Evolutionary conservation across 1,140 invertebrate genomes (phyloP), one percentile per base, ranked within the genome.

Genomic region (Tetramorium simillimum): DNA sequence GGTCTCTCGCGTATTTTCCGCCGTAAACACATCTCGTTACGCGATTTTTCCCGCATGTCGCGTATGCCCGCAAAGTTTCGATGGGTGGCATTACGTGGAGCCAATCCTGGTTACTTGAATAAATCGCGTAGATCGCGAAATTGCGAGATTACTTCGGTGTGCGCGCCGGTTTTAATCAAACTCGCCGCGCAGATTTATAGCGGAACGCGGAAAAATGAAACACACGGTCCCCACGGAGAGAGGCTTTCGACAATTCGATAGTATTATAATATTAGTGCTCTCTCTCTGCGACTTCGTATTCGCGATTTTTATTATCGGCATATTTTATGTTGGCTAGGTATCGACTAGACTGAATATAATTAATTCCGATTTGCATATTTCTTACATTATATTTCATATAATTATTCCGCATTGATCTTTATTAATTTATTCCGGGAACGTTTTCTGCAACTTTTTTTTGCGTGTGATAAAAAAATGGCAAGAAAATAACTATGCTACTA

Each of bases 111-210:
- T 12, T 73, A 14, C 28, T 75, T 43, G 69, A 14, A 46, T 82
- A 82, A 82, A 73, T 73, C 80, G 69, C 67, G 21, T 21, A n/a
- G 63, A 46, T 43, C 24, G 43, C 58, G 37, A 72, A 81, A 70
- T 72, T 70, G 69, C 53, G 51, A 21, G 69, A 70, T 82, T 60
- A 33, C 67, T 21, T 82, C 24, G 53, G 28, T 51, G 24, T 16
- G 51, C 46, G 46, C 37, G 12, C 49, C 33, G 37, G 67, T 60
- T 84, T 84, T 84, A 84, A 84, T 84, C 80, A 73, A 84, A 84
- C 69, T 24, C 24, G 53, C 24, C 40, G 69, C 40, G 69, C 24
- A 9, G 69, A 84, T 84, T 84, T 84, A 75, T 73, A 21, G 53
- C 69, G 53, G 2, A 75, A 56, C 18, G 24, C n/a, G 46, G 46